Conservation (phyloP, 2,888 invertebrate species). For the Drosophila planitibia region DNA sequence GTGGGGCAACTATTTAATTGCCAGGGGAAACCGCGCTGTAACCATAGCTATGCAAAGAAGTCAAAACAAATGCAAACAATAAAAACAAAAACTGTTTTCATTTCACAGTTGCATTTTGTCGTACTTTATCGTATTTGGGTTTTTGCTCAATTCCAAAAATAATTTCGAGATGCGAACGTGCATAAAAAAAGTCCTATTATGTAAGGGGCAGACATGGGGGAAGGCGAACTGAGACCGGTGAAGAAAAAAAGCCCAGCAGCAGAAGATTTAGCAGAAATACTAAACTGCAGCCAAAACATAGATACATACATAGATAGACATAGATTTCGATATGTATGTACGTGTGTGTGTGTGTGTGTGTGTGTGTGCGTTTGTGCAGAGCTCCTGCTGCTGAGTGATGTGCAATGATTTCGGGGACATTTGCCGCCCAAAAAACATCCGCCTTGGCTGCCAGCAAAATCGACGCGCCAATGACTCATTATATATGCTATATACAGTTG, state of each 20-base stretch:
- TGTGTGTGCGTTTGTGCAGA: neutral
- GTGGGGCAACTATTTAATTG: constrained; percentile 40
- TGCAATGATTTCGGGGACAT: constrained; percentile 50
- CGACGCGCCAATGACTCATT: constrained; percentile 51
- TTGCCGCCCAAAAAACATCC: constrained; percentile 44
- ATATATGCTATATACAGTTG: neutral
- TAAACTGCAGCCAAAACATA: constrained; percentile 14
- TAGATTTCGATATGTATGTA: constrained; percentile 7
- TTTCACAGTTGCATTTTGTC: constrained; percentile 36
- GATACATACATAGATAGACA: constrained; percentile 11
- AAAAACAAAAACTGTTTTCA: constrained; percentile 29
- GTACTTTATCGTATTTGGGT: constrained; percentile 36
- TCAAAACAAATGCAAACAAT: constrained; percentile 63
- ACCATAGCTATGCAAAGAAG: constrained; percentile 64
- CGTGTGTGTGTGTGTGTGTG: neutral
- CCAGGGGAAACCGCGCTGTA: constrained; percentile 38
- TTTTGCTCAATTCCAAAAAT: constrained; percentile 84
- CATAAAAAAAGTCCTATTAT: constrained; percentile 18
- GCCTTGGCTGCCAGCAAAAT: constrained; percentile 35
- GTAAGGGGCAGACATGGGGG: constrained; percentile 45
- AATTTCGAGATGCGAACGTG: constrained; percentile 69
- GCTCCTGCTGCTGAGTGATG: constrained; percentile 43
- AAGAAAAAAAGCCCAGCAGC: constrained; percentile 12
- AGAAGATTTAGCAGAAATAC: constrained; percentile 31
- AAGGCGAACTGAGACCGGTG: neutral